These are phyloP conservation scores for Drosophila willistoni DNA, from an alignment of 1,140 invertebrate species.

Conservation along the genomic window DNA sequence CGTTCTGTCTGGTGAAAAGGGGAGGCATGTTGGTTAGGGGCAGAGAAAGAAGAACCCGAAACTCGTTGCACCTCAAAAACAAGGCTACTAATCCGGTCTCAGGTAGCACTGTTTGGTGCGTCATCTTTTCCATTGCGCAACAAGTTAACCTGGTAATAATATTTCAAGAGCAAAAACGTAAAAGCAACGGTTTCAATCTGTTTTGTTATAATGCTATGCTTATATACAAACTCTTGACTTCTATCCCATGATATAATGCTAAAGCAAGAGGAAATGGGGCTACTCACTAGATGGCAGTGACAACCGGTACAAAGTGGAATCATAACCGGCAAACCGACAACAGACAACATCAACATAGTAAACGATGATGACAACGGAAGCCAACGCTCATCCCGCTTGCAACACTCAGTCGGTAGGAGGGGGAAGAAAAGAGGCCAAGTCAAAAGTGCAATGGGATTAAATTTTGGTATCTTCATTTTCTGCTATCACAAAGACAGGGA, in stretches of 20 bases:
- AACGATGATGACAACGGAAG: slow-evolving; percentile 17
- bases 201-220: slow-evolving; percentile 11
- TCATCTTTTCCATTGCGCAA: slow-evolving; percentile 17
- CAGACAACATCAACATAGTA: not conserved
- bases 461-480: not conserved
- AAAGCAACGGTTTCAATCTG: slow-evolving; percentile 18
- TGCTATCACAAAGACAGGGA: too few relatives aligned
- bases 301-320: slow-evolving; percentile 17
- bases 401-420: too few relatives aligned
- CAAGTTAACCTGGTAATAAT: slow-evolving; percentile 23
- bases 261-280: slow-evolving; percentile 12
- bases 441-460: slow-evolving; percentile 15
- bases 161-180: slow-evolving; percentile 18
- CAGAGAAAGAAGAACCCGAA: not conserved
- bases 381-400: not conserved
- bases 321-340: slow-evolving; percentile 10
- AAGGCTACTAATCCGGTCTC: slow-evolving; percentile 2
- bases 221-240: slow-evolving; percentile 5
- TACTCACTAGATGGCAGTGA: slow-evolving; percentile 4
- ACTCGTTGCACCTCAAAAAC: slow-evolving; percentile 16
- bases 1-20: not conserved
- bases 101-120: not conserved
- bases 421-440: slow-evolving; percentile 7
- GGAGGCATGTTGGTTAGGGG: not conserved
- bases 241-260: slow-evolving; percentile 10